Percentiles rank a stretch among this genome's conserved stretches.
Evolutionary conservation across 2,888 invertebrate genomes (phyloP).

Genomic region (Leptodirus hochenwartii): DNA sequence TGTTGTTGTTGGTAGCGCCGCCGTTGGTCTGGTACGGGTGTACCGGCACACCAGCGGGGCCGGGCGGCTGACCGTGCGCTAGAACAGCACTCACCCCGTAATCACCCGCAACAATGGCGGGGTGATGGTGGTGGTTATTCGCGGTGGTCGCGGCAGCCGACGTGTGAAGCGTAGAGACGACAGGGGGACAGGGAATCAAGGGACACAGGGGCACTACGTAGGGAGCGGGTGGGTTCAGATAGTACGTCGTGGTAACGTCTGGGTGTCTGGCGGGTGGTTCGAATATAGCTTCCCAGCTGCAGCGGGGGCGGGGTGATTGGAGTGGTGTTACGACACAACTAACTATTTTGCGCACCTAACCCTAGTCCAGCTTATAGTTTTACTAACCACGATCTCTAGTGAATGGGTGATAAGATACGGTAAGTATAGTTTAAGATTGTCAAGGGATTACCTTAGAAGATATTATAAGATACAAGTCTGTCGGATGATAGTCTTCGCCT

Average conservation of each 20-base stretch:
- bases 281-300: slow-evolving; percentile 3
- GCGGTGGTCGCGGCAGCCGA: slow-evolving; percentile 5
- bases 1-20: no score
- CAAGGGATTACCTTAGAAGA: no score
- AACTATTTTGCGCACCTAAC: slow-evolving; percentile 1
- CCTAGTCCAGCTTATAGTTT: no score
- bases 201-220: slow-evolving; percentile 30
- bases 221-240: slow-evolving; percentile 28
- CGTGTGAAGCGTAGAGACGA: slow-evolving; percentile 31
- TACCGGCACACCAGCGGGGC: no score
- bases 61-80: no score
- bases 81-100: no score
- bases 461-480: slow-evolving; percentile 1
- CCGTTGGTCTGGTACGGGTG: no score
- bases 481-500: slow-evolving; percentile 13
- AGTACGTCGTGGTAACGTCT: slow-evolving; percentile 28
- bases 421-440: no score
- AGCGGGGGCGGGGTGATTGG: slow-evolving; percentile 10
- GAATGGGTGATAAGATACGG: no score
- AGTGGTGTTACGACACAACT: slow-evolving; percentile 6
- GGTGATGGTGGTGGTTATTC: no score
- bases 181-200: slow-evolving; percentile 23
- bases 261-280: slow-evolving; percentile 7
- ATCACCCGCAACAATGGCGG: no score
- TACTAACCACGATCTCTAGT: background rate